These are phyloP conservation scores for Mus pahari DNA, from an alignment of 2,113 vertebrate species.

Conservation along the genomic window DNA sequence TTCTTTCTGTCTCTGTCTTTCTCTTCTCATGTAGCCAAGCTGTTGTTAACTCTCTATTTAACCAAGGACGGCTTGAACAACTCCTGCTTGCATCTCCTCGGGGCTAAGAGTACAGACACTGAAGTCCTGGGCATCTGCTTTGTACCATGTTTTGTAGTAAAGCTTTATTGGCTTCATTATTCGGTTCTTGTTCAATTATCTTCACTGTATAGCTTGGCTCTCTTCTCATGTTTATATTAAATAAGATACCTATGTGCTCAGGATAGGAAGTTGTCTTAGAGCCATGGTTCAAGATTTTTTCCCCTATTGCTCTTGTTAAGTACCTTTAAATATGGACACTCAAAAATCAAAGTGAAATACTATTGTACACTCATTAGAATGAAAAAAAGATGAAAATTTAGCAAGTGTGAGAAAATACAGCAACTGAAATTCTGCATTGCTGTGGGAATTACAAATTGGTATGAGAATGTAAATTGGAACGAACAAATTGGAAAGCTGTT, in stretches of 20 bases:
- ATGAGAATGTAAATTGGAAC: background rate
- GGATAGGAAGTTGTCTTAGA: background rate
- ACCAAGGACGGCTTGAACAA: background rate
- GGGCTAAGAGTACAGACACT: too few relatives aligned
- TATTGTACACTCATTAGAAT: background rate
- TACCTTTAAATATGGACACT: constrained; percentile 3
- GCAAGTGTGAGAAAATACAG: constrained; percentile 3
- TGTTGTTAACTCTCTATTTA: background rate
- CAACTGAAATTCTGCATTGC: background rate
- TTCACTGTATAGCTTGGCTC: background rate
- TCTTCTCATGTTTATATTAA: constrained; percentile 33
- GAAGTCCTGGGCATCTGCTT: background rate
- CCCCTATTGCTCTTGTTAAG: background rate
- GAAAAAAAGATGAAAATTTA: constrained; percentile 37
- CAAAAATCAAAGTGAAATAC: constrained; percentile 2
- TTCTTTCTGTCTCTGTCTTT: background rate
- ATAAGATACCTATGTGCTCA: background rate
- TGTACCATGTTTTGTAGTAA: background rate
- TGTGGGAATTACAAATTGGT: background rate
- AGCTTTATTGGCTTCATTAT: background rate
- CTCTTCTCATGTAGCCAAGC: background rate
- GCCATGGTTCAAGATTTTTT: background rate
- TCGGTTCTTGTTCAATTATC: background rate
- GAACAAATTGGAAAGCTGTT: constrained; percentile 12
- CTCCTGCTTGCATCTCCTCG: background rate